Evolutionary conservation across 2,113 vertebrate species (phyloP), one percentile per base, ranked within the genome.

Genomic region (Camelus bactrianus): DNA sequence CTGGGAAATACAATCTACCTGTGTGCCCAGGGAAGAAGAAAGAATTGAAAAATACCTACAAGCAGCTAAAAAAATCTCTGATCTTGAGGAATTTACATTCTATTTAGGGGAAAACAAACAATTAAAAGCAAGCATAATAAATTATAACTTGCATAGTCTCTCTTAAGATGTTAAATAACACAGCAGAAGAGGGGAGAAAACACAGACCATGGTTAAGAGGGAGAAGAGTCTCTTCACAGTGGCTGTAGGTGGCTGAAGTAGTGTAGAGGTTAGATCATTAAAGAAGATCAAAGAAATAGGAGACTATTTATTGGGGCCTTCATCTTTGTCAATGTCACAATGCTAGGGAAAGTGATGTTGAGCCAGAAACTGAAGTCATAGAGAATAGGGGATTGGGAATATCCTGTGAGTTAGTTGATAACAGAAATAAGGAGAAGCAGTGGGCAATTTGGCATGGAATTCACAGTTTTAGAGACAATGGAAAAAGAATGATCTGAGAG

Each of bases 81-180:
- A 62, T 56, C 26, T 76, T 77, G 11, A n/a, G 32, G 16, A 95
- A 81, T 46, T 73, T 89, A 24, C 13, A n/a, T 81, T 70, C 56
- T 91, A 14, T 58, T 26, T 72, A 38, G 12, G 20, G 13, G 2
- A 35, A 75, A 79, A 81, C 19, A 89, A 83, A 70, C 50, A 69
- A 46, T 32, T 64, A 72, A 60, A 87, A 94, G 50, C 24, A 91
- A 90, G 14, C 17, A 76, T 80, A 65, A 82, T 14, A 86, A 95
- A 80, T 48, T 80, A 62, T 54, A 83, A 90, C 83, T 30, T 64
- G 2, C 5, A n/a, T 64, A 24, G 28, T 62, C 52, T 94, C 14
- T 76, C 70, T 67, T 54, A 95, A 84, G 32, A 46, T 76, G 30
- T 83, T 79, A 79, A 87, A 84, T 58, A 80, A 42, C 12, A 56